phyloP scores from a whole-genome alignment of 2,888 invertebrate species.

The Leptogaster cylindrica region DNA sequence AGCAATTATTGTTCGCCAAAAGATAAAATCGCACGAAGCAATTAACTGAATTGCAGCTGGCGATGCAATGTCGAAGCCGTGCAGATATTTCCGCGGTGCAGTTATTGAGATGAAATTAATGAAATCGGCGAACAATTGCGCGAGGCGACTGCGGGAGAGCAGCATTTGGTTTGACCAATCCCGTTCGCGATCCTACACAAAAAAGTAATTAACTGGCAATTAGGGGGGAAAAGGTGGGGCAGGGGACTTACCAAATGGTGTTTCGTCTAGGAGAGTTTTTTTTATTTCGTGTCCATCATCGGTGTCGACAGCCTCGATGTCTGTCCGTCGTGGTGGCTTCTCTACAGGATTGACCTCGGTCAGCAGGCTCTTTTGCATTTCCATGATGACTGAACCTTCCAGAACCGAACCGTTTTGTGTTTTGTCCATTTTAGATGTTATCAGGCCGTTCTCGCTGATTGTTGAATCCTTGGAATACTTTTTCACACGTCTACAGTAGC shows the following conservation, averaged over 20 bases:
- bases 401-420: slow-evolving; percentile 73
- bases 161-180: too few species aligned
- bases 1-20: too few species aligned
- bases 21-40: too few species aligned
- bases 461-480: slow-evolving; percentile 65
- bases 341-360: slow-evolving; percentile 85
- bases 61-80: too few species aligned
- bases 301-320: slow-evolving; percentile 74
- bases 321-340: slow-evolving; percentile 80
- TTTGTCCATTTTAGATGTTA: slow-evolving; percentile 62
- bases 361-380: slow-evolving; percentile 84
- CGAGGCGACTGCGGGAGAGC: too few species aligned
- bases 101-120: slow-evolving; percentile 1
- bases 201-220: background rate
- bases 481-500: slow-evolving; percentile 64
- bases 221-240: too few species aligned
- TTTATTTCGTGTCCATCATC: slow-evolving; percentile 85
- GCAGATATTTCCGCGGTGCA: background rate
- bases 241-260: slow-evolving; percentile 73
- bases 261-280: slow-evolving; percentile 81
- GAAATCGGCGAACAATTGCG: too few species aligned
- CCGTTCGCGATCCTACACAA: too few species aligned
- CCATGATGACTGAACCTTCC: slow-evolving; percentile 77
- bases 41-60: too few species aligned
- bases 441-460: slow-evolving; percentile 60